Conservation (phyloP, 92 coral and sea anemone species). For the Meandrina meandrites region DNA sequence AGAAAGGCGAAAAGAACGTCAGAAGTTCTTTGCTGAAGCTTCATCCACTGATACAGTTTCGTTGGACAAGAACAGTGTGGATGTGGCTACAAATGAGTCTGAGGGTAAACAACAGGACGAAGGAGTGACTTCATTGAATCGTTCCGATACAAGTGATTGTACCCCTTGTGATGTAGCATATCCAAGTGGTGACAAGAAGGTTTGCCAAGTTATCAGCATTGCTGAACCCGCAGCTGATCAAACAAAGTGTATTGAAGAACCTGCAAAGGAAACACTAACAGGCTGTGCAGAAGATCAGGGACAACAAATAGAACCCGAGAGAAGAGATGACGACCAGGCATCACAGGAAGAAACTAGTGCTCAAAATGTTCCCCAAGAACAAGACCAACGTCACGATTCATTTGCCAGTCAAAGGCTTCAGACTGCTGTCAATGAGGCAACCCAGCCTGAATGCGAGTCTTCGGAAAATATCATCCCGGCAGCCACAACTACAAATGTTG, state of each 20-base stretch:
- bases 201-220: not conserved
- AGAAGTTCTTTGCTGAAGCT: constrained; percentile 31
- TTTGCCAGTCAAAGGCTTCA: constrained; percentile 3
- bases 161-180: not conserved
- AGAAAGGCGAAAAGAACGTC: constrained; percentile 37
- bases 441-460: not conserved
- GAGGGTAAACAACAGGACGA: constrained; percentile 1
- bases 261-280: not conserved
- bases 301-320: not conserved
- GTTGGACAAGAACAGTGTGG: not conserved
- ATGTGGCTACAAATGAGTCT: not conserved
- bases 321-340: not conserved
- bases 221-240: not conserved
- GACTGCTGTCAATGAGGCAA: constrained; percentile 4
- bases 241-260: not conserved
- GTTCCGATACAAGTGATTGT: not conserved
- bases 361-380: not conserved
- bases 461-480: not conserved
- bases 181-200: not conserved
- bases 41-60: constrained; percentile 3
- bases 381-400: not conserved
- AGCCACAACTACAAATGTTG: not conserved
- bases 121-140: not conserved
- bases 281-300: not conserved
- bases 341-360: not conserved